Evolutionary conservation across 2,113 vertebrate genomes (phyloP), one percentile per base, ranked within the genome.

Genomic region (Semnornis frantzii): DNA sequence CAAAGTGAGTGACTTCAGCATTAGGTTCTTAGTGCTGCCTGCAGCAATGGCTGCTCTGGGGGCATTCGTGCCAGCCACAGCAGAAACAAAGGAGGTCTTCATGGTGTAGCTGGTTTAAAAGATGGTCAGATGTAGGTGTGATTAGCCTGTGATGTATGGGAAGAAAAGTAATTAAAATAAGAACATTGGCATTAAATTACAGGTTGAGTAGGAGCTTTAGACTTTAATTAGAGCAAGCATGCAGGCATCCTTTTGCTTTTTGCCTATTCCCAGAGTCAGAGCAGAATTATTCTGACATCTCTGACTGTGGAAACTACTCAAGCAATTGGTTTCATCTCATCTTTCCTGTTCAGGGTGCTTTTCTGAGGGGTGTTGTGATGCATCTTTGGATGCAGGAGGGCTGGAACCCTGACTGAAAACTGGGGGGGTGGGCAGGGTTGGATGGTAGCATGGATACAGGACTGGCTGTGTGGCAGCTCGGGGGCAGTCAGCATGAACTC

Each of bases 241-340:
- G 92, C 94, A 82, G 90, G 90, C 93, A 96, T 75, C 65, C 73
- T 73, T 94, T 92, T 64, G 9, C 57, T 24, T 87, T 59, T 77
- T 37, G 55, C 24, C 52, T 87, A 4, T 85, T 91, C 48, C 27
- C 10, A 1, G 71, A 63, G 33, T n/a, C 48, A 74, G 64, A 90
- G 85, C 63, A 30, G 80, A 90, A 96, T 98, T 97, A 94, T 97
- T 97, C 96, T 9, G 33, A 63, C 74, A 30, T 57, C 65, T 84
- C 81, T 68, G 50, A 62, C 33, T 79, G 44, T 21, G 17, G 57
- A 96, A 97, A 97, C 97, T 98, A 96, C 92, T 92, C 93, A 87
- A 87, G 90, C 91, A 95, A 68, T 98, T 98, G 97, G 93, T 97
- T 97, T 97, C 82, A 76, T 33, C 78, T 96, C 87, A 95, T 97